Conservation (phyloP, 2,797 vertebrate species). For the Hippoglossus hippoglossus region DNA sequence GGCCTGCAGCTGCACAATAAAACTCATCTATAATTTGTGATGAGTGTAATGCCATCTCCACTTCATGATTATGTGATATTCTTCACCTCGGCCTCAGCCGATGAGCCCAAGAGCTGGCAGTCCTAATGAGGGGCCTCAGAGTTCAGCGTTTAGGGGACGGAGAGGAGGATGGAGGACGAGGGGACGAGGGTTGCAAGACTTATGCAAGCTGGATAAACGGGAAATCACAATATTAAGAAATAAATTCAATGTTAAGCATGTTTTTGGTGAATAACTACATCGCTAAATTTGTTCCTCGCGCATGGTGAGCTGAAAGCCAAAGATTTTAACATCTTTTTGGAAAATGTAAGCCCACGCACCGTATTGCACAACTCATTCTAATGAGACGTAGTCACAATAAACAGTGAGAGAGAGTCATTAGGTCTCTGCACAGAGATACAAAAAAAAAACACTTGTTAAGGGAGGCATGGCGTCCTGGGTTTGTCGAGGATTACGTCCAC, state of each 20-base stretch:
- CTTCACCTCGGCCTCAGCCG: constrained; percentile 91
- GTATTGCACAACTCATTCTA: constrained; percentile 38
- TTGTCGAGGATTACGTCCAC: constrained; percentile 67
- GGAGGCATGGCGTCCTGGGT: constrained; percentile 57
- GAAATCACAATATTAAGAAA: constrained; percentile 39
- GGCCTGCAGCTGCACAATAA: constrained; percentile 70
- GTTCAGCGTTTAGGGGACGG: constrained; percentile 72
- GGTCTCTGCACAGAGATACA: constrained; percentile 57
- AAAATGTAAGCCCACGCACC: constrained; percentile 51
- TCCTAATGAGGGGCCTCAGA: constrained; percentile 82
- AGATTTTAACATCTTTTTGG: constrained; percentile 32
- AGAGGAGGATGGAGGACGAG: constrained; percentile 42
- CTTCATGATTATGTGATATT: constrained; percentile 95
- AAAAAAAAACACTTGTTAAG: constrained; percentile 69
- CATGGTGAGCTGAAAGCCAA: background rate
- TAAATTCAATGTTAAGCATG: constrained; percentile 1
- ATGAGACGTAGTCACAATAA: constrained; percentile 54
- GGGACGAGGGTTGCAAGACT: constrained; percentile 15
- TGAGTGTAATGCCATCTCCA: constrained; percentile 92
- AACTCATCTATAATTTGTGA: constrained; percentile 92
- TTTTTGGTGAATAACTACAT: constrained; percentile 22
- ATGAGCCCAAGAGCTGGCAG: constrained; percentile 79
- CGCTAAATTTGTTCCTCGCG: constrained; percentile 16
- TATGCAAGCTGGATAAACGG: constrained; percentile 28
- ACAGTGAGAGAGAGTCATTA: constrained; percentile 63